phyloP scores from a whole-genome alignment of 2,797 vertebrate species.

The Hozukius guyotensis region DNA sequence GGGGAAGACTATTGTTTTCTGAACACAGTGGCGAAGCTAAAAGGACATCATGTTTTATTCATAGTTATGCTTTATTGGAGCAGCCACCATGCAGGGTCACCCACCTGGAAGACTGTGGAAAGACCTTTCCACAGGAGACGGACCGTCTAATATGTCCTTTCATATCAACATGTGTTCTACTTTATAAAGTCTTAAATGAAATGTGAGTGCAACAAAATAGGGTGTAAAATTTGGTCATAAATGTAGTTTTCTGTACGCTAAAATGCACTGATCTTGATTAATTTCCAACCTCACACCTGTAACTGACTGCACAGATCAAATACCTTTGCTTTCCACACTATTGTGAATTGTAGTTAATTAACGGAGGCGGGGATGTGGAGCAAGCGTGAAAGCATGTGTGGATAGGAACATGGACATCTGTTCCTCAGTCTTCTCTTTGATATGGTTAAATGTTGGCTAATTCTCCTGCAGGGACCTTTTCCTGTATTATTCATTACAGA shows the following conservation, averaged over 20 bases:
- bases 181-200: not conserved
- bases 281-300: not conserved
- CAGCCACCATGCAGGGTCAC: constrained; percentile 9
- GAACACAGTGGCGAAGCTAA: constrained; percentile 18
- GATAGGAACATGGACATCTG: constrained; percentile 54
- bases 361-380: constrained; percentile 2
- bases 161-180: not conserved
- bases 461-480: constrained; percentile 38
- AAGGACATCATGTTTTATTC: constrained; percentile 59
- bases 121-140: constrained; percentile 1
- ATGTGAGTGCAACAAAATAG: not conserved
- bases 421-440: constrained; percentile 63
- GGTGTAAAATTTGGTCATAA: not conserved
- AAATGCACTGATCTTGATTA: not conserved
- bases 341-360: constrained; percentile 26
- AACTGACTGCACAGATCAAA: constrained; percentile 8
- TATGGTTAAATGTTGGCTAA: constrained; percentile 55
- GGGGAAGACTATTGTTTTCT: constrained; percentile 39
- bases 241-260: not conserved
- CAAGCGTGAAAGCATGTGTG: constrained; percentile 6
- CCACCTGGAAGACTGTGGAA: constrained; percentile 16
- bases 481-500: constrained; percentile 51
- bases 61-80: constrained; percentile 29
- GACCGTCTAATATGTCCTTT: not conserved
- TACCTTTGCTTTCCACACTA: not conserved